These are phyloP conservation scores for Macquaria australasica DNA, from an alignment of 2,113 vertebrate genomes.

Conservation along the genomic window DNA sequence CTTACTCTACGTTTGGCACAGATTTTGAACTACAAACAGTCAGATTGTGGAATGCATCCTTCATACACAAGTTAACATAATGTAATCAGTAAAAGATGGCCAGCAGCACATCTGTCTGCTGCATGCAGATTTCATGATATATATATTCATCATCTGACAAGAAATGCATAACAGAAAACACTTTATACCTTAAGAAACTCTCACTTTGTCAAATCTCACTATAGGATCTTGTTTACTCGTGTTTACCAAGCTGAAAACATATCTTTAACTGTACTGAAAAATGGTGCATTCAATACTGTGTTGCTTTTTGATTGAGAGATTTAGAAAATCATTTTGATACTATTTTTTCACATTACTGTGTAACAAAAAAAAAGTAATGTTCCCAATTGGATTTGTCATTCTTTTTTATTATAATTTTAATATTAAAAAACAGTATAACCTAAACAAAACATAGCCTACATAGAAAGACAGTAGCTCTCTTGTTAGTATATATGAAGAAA, in stretches of 20 bases:
- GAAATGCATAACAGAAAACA: conserved; percentile 53
- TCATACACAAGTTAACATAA: conserved; percentile 7
- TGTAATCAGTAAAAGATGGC: conserved; percentile 22
- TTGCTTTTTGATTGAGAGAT: conserved; percentile 63
- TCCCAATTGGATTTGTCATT: conserved; percentile 49
- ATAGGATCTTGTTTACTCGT: conserved; percentile 37
- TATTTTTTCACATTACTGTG: conserved; percentile 72
- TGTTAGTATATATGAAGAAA: conserved; percentile 58
- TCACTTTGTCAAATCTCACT: conserved; percentile 38
- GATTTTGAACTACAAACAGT: conserved; percentile 29
- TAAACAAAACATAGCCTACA: conserved; percentile 46
- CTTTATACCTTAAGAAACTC: conserved; percentile 50
- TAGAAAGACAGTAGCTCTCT: conserved; percentile 56
- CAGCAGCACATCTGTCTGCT: conserved; percentile 32
- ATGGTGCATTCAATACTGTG: conserved; percentile 53
- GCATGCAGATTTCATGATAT: conserved; percentile 24
- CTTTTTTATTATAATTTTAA: conserved; percentile 66
- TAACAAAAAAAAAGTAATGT: conserved; percentile 42
- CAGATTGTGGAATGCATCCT: conserved; percentile 32
- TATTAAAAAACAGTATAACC: conserved; percentile 53
- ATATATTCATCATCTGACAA: conserved; percentile 39
- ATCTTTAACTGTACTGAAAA: conserved; percentile 45
- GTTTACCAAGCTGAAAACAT: conserved; percentile 54
- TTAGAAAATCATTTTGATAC: conserved; percentile 73
- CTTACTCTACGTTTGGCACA: conserved; percentile 17